Evolutionary conservation across 92 coral and sea anemone genomes (phyloP), one percentile per base, ranked within the genome.

Genomic region (Muricea muricata): DNA sequence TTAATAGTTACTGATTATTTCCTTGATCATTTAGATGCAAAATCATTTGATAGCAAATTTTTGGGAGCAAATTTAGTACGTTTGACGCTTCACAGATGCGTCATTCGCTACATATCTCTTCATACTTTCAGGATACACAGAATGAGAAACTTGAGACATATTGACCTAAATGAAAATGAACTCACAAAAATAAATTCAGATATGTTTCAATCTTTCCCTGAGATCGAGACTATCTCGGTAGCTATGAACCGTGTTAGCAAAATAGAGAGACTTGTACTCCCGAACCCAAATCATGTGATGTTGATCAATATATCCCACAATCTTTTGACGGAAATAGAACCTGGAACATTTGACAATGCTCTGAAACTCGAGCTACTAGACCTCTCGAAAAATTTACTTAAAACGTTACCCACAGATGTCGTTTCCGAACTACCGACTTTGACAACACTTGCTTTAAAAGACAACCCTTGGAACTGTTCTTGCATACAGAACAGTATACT

Each of bases 391-490:
- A 81, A 81, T 35, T 0, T 4, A 15, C 34, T 81, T 6, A 67
- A 37, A 11, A 40, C 46, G 13, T 9, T 81, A 39, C 85, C 85
- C 28, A 9, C 60, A 46, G 25, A 66, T 45, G 33, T 18, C 47
- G 67, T 81, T 7, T 39, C 76, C 14, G 39, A 54, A 14, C 9
- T 81, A 11, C n/a, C 85, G 31, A 65, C 85, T 3, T 66, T 81
- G 45, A 18, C 35, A 41, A 8, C 13, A 15, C 76, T 81, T 37
- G 28, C 18, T 31, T 34, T 81, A 24, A 54, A n/a, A 21, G 34
- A 42, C 55, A 65, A 81, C 33, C 21, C 35, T n/a, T 81, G 76
- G 77, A 81, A 81, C 21, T 81, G 85, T 46, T 81, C 85, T 23
- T 81, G 85, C 29, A 42, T 65, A 23, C 65, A 65, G 78, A 42